Base-by-base conservation (phyloP, 2,888 invertebrate species). In the Cheilosia urbana region DNA sequence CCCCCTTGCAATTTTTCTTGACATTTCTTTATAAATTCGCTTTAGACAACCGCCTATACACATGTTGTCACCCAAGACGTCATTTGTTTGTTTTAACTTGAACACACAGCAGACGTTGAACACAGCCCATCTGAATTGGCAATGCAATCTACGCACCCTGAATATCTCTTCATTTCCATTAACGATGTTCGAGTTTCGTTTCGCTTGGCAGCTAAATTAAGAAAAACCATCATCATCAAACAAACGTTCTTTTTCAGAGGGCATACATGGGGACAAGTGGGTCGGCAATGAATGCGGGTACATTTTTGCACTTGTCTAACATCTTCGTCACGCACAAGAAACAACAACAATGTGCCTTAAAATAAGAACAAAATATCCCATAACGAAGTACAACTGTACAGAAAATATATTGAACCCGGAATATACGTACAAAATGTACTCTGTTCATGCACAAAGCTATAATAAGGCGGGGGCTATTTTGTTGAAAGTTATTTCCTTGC, bases 341-440 rank as follows among this genome's bases (percentile, higher is more conserved):
- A 49, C 15, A 51, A 65, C 49, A 47, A 34, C 34, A 62, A 69
- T 30, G 51, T 15, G 42, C 53, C 4, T 11, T 24, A 27, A 55
- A 34, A 21, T 6, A 13, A 24, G 3, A 37, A 51, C 2, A 42
- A 34, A 34, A 42, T 34, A 47, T 47, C 40, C 9, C 34, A 68
- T 34, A 21, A 34, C 42, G 47, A 73, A 47, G 47, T 13, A 27
- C 19, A 47, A 19, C 1, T 6, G 7, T 49, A 27, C 6, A 15
- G 45, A 65, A 58, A 76, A 81, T 65, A 69, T 81, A 71, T 82
- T 82, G 81, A 82, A 76, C 81, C 65, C 71, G 71, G 71, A 76
- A 76, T 76, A 15, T 45, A 5, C 5, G 9, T 34, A 9, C 11
- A 19, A 13, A 24, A 13, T 15, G 51, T 15, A 5, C 11, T 1